phyloP scores from a whole-genome alignment of 2,888 invertebrate species.

The Halocaridina rubra region DNA sequence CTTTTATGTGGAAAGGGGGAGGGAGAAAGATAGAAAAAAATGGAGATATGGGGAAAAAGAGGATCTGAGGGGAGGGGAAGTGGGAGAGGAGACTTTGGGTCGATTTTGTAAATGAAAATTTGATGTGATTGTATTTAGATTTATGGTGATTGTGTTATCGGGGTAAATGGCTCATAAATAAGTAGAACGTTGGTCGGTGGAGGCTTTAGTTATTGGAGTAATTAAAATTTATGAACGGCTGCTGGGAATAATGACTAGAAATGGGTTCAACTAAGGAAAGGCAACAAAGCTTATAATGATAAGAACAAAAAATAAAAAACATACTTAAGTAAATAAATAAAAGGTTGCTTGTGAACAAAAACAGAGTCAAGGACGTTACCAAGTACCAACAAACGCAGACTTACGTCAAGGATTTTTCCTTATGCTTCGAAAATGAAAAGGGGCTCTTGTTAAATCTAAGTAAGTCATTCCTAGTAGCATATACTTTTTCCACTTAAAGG shows the following conservation, averaged over 20 bases:
- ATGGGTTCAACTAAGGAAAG: not conserved
- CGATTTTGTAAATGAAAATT: constrained; percentile 37
- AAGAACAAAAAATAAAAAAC: not conserved
- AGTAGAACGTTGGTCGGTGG: constrained; percentile 16
- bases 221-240: constrained; percentile 37
- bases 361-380: too few species aligned
- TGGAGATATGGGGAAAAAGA: not conserved
- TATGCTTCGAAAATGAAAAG: too few species aligned
- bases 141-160: constrained; percentile 45
- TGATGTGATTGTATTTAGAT: constrained; percentile 48
- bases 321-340: not conserved
- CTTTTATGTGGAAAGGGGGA: not conserved
- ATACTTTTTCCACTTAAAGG: too few species aligned
- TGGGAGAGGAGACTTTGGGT: constrained; percentile 3
- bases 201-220: constrained; percentile 30
- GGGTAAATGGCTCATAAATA: constrained; percentile 43
- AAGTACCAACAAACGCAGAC: too few species aligned
- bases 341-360: too few species aligned
- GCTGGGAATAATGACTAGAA: constrained; percentile 23
- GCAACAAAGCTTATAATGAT: too few species aligned
- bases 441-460: too few species aligned
- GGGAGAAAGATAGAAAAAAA: not conserved
- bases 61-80: not conserved
- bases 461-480: too few species aligned
- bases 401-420: too few species aligned